Evolutionary conservation across 2,888 invertebrate species (phyloP).

Genomic region (Dynastes hyllus): DNA sequence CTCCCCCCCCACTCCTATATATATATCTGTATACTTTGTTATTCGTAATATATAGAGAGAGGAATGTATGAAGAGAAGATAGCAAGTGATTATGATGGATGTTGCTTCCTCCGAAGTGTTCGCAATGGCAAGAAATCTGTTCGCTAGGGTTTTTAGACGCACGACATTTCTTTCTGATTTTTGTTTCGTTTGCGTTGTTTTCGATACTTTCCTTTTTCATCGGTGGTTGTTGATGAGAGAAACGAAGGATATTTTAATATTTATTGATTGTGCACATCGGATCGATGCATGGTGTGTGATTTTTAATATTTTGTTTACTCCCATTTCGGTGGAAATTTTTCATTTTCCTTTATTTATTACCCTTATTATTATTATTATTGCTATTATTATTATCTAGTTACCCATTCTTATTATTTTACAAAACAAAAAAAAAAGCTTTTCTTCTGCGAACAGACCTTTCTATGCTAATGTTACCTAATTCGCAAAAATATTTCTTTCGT

Average conservation of each 20-base stretch:
- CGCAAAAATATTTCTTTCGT: not conserved
- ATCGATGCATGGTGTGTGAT: not conserved
- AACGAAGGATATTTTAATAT: not conserved
- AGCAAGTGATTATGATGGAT: not conserved
- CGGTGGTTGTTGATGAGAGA: not conserved
- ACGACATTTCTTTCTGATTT: not conserved
- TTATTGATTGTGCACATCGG: not conserved
- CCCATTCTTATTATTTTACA: not conserved
- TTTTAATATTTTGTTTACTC: constrained; percentile 11
- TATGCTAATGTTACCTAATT: too few relatives aligned
- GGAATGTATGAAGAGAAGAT: not conserved
- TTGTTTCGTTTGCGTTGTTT: not conserved
- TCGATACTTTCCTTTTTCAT: not conserved
- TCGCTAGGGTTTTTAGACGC: too few relatives aligned
- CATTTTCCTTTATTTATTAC: constrained; percentile 14
- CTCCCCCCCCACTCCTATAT: not conserved
- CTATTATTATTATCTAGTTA: not conserved
- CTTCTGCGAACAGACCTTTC: not conserved
- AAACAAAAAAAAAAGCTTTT: not conserved
- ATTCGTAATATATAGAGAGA: not conserved
- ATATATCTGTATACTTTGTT: not conserved
- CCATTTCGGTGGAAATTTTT: constrained; percentile 3
- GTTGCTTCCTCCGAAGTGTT: too few relatives aligned
- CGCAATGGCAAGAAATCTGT: too few relatives aligned
- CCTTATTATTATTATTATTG: not conserved